Evolutionary conservation across 2,797 vertebrate genomes (phyloP).

Genomic region (Platalea minor): DNA sequence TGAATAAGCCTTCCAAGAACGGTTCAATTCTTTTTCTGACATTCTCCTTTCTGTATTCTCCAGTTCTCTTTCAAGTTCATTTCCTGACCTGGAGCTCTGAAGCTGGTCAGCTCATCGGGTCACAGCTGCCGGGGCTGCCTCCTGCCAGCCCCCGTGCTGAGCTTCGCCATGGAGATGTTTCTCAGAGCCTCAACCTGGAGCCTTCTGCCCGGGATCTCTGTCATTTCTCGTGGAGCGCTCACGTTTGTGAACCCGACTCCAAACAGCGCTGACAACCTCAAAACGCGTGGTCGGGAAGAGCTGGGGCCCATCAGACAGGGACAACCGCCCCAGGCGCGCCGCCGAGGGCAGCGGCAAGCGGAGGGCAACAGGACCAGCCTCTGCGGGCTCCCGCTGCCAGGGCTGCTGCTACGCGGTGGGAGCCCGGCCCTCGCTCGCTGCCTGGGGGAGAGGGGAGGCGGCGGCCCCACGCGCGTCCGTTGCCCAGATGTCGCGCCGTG

Average conservation of each 20-base stretch:
- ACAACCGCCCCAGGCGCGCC: not conserved
- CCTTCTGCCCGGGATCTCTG: not conserved
- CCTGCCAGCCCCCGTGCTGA: fast-evolving
- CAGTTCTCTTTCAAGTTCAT: not conserved
- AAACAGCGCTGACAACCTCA: not conserved
- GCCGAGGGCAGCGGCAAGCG: not conserved
- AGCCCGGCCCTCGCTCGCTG: not conserved
- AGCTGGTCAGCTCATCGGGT: not conserved
- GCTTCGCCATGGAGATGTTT: not conserved
- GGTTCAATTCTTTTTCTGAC: not conserved
- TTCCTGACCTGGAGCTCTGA: not conserved
- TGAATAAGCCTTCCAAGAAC: not conserved
- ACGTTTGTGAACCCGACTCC: not conserved
- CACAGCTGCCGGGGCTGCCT: not conserved
- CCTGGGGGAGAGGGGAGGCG: not conserved
- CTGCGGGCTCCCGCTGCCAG: fast-evolving
- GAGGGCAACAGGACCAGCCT: not conserved
- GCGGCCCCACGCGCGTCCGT: fast-evolving
- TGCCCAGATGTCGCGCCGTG: not conserved
- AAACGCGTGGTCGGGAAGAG: not conserved
- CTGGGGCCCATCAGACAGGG: not conserved
- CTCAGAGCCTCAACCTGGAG: not conserved
- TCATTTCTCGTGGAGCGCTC: not conserved
- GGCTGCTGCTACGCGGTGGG: fast-evolving
- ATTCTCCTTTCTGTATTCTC: not conserved